These are phyloP conservation scores for Fabriciana adippe DNA, from an alignment of 2,888 invertebrate genomes.

Conservation along the genomic window DNA sequence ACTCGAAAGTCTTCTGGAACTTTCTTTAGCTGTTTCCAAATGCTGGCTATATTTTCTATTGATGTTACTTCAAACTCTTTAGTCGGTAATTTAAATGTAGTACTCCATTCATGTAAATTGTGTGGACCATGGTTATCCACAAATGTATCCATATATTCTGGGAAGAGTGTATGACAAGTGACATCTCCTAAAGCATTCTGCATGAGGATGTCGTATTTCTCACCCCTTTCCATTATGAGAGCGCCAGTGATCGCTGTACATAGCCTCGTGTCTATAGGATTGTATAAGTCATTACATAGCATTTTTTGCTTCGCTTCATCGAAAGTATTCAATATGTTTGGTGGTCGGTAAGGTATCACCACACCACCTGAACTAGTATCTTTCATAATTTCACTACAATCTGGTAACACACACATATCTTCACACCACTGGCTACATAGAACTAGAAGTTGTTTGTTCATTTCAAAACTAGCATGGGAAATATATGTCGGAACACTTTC, in stretches of 20 bases:
- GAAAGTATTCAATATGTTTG: constrained; percentile 58
- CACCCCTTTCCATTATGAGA: constrained; percentile 53
- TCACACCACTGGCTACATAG: constrained; percentile 72
- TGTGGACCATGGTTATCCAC: constrained; percentile 60
- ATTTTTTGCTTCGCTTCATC: constrained; percentile 56
- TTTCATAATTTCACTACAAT: constrained; percentile 53
- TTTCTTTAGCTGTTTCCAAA: constrained; percentile 58
- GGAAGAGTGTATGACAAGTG: constrained; percentile 60
- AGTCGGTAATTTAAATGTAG: constrained; percentile 48
- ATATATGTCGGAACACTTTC: constrained; percentile 74
- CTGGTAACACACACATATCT: constrained; percentile 67
- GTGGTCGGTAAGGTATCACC: constrained; percentile 65
- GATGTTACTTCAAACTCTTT: constrained; percentile 57
- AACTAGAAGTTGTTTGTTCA: constrained; percentile 62
- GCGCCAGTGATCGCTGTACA: constrained; percentile 60
- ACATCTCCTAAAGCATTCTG: constrained; percentile 74
- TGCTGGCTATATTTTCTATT: constrained; percentile 53
- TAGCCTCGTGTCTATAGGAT: constrained; percentile 60
- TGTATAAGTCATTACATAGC: constrained; percentile 60
- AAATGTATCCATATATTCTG: constrained; percentile 57
- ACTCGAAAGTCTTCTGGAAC: constrained; percentile 56
- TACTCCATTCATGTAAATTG: constrained; percentile 62
- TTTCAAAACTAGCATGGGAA: constrained; percentile 59
- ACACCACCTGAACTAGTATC: constrained; percentile 51
- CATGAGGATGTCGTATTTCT: constrained; percentile 60